Evolutionary conservation across 2,888 invertebrate species (phyloP), one percentile per base, ranked within the genome.

Genomic region (Drosophila peninsularis): DNA sequence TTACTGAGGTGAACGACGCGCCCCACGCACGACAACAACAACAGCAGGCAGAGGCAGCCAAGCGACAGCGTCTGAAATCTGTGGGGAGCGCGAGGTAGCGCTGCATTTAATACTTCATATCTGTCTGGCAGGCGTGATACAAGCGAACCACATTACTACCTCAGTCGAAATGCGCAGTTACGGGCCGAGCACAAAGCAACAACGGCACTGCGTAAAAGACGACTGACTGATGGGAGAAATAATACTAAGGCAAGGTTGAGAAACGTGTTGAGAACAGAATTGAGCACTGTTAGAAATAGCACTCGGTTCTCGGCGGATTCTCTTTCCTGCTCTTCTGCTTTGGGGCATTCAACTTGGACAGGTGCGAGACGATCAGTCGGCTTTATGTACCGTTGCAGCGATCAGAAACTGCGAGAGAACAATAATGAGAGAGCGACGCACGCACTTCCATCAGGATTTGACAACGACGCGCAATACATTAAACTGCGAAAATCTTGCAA

Each of bases 301-400:
- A 36, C 44, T 42, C 41, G 13, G 5, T 21, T 30, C 27, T 5
- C 27, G 27, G 27, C 7, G 7, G 27, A 32, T 37, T 41, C 45
- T 24, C 45, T 63, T 37, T n/a, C 17, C 37, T 47, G 39, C 58
- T 44, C 58, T 44, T 54, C 49, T 37, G 53, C 24, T 50, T 30
- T 64, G 71, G 71, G 77, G 57, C 72, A 77, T 73, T 73, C 57
- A 77, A 77, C 72, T 71, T 60, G 57, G 85, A 73, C 88, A 87
- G 88, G 88, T 80, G 88, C 84, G 53, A 56, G 75, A 67, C 62
- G 56, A 56, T 61, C 50, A 57, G 71, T 63, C 60, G 62, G 47
- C 45, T 19, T 45, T n/a, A 50, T 78, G 78, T 76, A 73, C 82
- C 72, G 82, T 78, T 57, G 47, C 49, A 17, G 47, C 44, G 82